Evolutionary conservation across 2,113 vertebrate genomes (phyloP).

Genomic region (Cyanoderma ruficeps): DNA sequence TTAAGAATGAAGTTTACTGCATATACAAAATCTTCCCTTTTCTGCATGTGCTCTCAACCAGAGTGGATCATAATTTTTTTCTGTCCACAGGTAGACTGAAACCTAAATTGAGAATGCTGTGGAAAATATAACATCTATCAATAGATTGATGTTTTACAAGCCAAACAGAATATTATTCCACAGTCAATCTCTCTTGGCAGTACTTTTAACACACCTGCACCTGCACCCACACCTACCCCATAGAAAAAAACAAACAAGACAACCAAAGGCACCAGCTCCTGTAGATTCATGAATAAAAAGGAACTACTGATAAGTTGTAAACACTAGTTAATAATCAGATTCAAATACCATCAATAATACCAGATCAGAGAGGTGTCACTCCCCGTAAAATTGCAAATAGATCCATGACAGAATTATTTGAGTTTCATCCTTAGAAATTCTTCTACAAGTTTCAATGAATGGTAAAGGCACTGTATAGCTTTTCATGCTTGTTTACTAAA

Average conservation of each 20-base stretch:
- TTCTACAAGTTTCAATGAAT: neutral
- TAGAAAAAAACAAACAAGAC: neutral
- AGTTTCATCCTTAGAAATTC: neutral
- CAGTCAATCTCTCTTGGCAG: neutral
- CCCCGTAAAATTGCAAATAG: neutral
- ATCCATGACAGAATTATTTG: neutral
- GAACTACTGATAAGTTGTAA: neutral
- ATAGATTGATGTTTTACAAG: neutral
- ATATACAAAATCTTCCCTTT: neutral
- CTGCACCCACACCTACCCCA: no score
- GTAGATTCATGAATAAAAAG: neutral
- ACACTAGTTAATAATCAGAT: neutral
- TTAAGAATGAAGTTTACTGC: neutral
- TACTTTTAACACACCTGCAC: neutral
- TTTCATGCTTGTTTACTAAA: neutral
- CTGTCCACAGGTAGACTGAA: neutral
- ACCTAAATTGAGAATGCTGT: neutral
- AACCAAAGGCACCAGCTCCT: fast-evolving
- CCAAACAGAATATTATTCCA: neutral
- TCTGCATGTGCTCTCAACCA: neutral
- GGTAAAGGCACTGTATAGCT: neutral
- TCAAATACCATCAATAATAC: neutral
- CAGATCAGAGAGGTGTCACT: neutral
- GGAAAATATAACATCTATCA: neutral
- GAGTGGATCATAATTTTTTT: neutral